These are phyloP conservation scores for Delichon dasypus DNA, from an alignment of 2,797 vertebrate genomes.

Conservation along the genomic window DNA sequence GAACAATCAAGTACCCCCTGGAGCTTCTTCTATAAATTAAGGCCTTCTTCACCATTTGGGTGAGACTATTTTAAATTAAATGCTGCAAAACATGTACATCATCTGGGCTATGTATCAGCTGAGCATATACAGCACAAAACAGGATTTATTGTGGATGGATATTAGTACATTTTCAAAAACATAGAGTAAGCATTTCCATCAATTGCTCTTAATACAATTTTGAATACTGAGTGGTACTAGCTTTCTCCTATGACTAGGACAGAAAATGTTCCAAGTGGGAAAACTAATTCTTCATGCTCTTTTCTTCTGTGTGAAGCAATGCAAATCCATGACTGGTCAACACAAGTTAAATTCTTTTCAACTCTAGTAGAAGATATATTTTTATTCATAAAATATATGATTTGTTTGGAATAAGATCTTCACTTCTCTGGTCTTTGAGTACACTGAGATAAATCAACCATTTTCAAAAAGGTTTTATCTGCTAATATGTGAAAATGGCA, in stretches of 20 bases:
- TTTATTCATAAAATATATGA: neutral
- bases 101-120: neutral
- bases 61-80: neutral
- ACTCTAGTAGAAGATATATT: neutral
- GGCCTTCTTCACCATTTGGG: neutral
- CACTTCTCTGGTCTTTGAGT: neutral
- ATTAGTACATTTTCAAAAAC: neutral
- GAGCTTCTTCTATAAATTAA: neutral
- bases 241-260: neutral
- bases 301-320: neutral
- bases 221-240: neutral
- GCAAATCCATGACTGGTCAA: neutral
- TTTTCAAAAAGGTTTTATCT: neutral
- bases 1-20: neutral
- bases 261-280: neutral
- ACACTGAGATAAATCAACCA: neutral
- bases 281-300: neutral
- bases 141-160: neutral
- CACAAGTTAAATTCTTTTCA: neutral
- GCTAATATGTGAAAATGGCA: neutral
- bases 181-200: neutral
- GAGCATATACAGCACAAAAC: neutral
- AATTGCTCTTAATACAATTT: neutral
- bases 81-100: neutral
- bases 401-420: neutral